Conservation (phyloP, 2,113 vertebrate genomes). For the Ranitomeya imitator region DNA sequence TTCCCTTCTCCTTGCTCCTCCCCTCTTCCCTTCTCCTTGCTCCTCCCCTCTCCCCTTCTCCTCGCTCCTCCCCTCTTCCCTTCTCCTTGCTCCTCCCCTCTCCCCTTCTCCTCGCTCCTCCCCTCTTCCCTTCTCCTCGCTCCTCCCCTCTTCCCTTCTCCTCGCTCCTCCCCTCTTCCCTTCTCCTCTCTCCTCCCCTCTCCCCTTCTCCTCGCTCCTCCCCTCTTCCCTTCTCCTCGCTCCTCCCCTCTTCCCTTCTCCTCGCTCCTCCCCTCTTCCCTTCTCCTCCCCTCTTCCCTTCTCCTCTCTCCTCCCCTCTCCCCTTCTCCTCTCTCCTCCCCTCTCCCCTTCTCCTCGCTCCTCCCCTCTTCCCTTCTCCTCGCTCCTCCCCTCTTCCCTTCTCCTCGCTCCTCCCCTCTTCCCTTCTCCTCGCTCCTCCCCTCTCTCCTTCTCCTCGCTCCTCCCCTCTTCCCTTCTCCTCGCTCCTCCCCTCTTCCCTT, state of each 20-base stretch:
- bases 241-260: background rate
- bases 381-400: no score
- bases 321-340: background rate
- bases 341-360: background rate
- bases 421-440: no score
- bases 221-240: no score
- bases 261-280: background rate
- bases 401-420: no score
- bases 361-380: background rate
- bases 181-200: background rate
- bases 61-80: background rate
- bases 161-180: no score
- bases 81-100: no score
- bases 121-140: background rate
- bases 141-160: no score
- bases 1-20: background rate
- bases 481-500: no score
- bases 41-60: background rate
- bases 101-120: no score
- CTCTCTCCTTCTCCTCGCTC: no score
- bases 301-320: background rate
- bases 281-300: background rate
- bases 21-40: fast-evolving
- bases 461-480: no score
- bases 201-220: no score